A percentile compares a stretch with the other conserved stretches of the same genome.
Conservation (phyloP, 64 coral and sea anemone genomes). For the Anthopleura sola region DNA sequence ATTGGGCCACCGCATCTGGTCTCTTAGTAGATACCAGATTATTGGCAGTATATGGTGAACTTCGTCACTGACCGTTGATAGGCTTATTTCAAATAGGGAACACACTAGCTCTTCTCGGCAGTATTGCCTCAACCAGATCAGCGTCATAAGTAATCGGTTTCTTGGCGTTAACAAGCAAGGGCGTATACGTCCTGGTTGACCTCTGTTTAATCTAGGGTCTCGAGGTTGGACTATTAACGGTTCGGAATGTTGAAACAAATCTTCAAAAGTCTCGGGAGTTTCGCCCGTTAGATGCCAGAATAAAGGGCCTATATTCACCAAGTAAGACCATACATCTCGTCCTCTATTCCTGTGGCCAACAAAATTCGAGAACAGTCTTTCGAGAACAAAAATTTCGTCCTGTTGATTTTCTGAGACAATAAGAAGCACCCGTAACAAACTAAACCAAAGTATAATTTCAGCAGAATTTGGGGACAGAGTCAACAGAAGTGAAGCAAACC, state of each 20-base stretch:
- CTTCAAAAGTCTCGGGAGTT: background rate
- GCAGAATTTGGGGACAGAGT: no score
- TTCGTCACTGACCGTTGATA: no score
- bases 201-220: background rate
- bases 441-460: no score
- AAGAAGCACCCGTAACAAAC: no score
- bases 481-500: no score
- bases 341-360: background rate
- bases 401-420: no score
- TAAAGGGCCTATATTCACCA: background rate
- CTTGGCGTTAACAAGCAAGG: background rate
- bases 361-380: background rate
- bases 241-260: background rate
- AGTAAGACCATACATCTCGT: background rate
- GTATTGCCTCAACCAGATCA: background rate
- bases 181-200: background rate
- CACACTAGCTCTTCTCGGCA: background rate
- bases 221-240: background rate
- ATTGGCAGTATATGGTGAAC: no score
- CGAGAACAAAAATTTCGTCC: no score
- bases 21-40: no score
- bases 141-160: background rate
- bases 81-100: background rate
- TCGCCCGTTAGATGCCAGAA: constrained; percentile 3
- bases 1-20: no score